These are phyloP conservation scores for Heteronetta atricapilla DNA, from an alignment of 2,113 vertebrate species.

Conservation along the genomic window DNA sequence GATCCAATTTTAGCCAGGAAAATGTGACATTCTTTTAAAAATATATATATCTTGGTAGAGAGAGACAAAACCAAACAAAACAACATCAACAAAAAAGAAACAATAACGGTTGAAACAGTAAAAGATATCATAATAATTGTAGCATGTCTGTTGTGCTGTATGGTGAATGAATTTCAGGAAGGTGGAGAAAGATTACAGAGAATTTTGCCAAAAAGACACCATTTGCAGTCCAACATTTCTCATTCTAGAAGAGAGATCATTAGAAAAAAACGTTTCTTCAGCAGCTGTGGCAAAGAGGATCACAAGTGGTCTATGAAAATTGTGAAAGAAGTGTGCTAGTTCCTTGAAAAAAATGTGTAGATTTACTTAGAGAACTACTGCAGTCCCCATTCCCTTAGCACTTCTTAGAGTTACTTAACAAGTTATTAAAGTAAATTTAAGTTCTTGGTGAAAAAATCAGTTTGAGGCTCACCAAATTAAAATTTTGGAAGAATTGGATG, in stretches of 20 bases:
- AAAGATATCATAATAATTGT: background rate
- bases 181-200: background rate
- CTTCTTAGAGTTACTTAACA: background rate
- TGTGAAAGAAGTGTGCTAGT: background rate
- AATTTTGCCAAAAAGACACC: background rate
- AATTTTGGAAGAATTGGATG: background rate
- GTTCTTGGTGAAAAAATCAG: background rate
- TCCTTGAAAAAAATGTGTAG: background rate
- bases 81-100: background rate
- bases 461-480: background rate
- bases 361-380: background rate
- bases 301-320: background rate
- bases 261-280: background rate
- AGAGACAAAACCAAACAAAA: background rate
- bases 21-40: background rate
- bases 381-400: background rate
- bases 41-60: background rate
- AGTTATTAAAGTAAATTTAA: background rate
- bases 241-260: background rate
- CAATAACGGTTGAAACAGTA: background rate
- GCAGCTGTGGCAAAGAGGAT: background rate
- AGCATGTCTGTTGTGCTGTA: background rate
- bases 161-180: background rate
- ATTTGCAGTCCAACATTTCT: background rate
- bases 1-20: background rate